Percentiles rank a stretch among this genome's conserved stretches.
phyloP scores from a whole-genome alignment of 2,113 vertebrate species.

The Erythrolamprus reginae region DNA sequence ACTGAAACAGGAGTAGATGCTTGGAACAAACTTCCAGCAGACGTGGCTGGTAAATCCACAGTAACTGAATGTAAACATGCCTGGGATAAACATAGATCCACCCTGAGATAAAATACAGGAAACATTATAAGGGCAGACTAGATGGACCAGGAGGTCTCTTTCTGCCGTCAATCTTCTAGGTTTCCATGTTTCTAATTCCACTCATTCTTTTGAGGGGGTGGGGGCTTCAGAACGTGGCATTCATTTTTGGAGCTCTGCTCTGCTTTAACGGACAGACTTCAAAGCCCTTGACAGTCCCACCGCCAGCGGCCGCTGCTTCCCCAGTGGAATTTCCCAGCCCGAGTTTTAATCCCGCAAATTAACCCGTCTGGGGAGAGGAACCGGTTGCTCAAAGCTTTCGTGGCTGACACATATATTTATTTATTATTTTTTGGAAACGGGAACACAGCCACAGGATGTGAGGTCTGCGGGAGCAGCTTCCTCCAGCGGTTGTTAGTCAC shows the following conservation, averaged over 20 bases:
- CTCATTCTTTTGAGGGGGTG: not conserved
- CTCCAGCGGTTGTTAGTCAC: not conserved
- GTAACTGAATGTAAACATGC: too few relatives aligned
- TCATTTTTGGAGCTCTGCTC: not conserved
- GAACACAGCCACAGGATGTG: not conserved
- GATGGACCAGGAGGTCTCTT: too few relatives aligned
- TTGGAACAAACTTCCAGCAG: too few relatives aligned
- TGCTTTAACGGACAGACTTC: not conserved
- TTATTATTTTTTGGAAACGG: not conserved
- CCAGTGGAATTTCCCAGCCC: not conserved
- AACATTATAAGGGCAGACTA: too few relatives aligned
- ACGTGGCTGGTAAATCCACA: too few relatives aligned
- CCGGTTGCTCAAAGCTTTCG: not conserved
- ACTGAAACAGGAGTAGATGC: too few relatives aligned
- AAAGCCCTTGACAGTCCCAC: not conserved
- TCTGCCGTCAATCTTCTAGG: too few relatives aligned
- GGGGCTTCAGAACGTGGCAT: not conserved
- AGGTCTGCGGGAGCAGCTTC: not conserved
- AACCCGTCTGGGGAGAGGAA: not conserved
- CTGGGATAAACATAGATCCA: too few relatives aligned
- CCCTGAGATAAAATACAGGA: too few relatives aligned
- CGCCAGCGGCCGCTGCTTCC: not conserved
- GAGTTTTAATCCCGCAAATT: not conserved
- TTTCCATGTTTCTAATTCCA: too few relatives aligned
- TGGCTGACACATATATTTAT: too few relatives aligned